Evolutionary conservation across 2,797 vertebrate species (phyloP).

Genomic region (Rhinatrema bivittatum): DNA sequence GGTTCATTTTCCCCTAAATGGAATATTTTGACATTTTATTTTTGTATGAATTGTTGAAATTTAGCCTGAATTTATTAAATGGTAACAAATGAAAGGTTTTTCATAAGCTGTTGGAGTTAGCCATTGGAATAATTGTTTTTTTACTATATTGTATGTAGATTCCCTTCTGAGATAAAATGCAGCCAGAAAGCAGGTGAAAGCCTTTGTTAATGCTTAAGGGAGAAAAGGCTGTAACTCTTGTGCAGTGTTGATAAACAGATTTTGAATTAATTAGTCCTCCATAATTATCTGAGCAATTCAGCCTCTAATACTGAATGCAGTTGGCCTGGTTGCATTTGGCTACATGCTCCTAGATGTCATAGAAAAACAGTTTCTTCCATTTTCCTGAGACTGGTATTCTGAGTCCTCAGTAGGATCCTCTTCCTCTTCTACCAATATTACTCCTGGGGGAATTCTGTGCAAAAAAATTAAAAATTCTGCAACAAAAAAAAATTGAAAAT

Average conservation of each 20-base stretch:
- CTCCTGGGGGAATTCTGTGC: too few species aligned
- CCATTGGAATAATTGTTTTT: slow-evolving; percentile 36
- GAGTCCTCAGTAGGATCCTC: too few species aligned
- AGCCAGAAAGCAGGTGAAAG: slow-evolving; percentile 56
- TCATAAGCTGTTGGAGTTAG: slow-evolving; percentile 37
- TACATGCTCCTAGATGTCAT: slow-evolving; percentile 20
- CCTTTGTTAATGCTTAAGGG: slow-evolving; percentile 56
- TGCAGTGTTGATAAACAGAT: slow-evolving; percentile 64
- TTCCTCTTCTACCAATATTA: too few species aligned
- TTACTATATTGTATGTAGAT: slow-evolving; percentile 36
- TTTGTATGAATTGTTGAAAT: slow-evolving; percentile 33
- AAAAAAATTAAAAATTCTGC: too few species aligned
- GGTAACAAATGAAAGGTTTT: slow-evolving; percentile 42
- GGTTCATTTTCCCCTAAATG: too few species aligned
- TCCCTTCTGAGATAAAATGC: slow-evolving; percentile 47
- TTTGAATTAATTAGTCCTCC: slow-evolving; percentile 65
- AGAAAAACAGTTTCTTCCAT: slow-evolving; percentile 16
- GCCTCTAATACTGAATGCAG: slow-evolving; percentile 40
- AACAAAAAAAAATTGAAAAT: too few species aligned
- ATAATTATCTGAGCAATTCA: slow-evolving; percentile 54
- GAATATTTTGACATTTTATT: slow-evolving; percentile 37
- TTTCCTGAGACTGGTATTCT: too few species aligned
- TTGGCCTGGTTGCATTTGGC: slow-evolving; percentile 31
- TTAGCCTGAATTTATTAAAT: slow-evolving; percentile 41
- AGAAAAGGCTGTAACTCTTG: slow-evolving; percentile 47